Conservation (phyloP, 1,140 invertebrate genomes). For the Drosophila elegans region DNA sequence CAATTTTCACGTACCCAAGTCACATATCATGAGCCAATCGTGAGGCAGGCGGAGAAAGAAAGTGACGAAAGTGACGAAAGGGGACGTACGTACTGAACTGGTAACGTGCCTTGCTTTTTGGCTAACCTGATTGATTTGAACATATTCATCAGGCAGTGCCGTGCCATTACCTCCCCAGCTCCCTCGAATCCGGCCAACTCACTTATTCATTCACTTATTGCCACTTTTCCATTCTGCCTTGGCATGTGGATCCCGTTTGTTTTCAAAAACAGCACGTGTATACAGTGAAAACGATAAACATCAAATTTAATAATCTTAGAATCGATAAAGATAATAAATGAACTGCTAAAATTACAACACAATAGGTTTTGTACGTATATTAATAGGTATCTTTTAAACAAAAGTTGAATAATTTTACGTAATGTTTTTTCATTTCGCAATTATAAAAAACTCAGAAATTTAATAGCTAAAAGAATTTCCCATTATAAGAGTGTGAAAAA, state of each 20-base stretch:
- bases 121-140: constrained; percentile 72
- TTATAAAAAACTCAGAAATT: not conserved
- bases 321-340: not conserved
- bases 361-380: no score
- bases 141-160: constrained; percentile 60
- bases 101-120: constrained; percentile 48
- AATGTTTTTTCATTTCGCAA: not conserved
- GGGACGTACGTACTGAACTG: not conserved
- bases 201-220: constrained; percentile 38
- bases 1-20: constrained; percentile 75
- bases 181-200: constrained; percentile 13
- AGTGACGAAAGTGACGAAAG: no score
- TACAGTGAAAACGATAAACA: constrained; percentile 14
- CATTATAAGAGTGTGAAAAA: no score
- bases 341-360: no score
- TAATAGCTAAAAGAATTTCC: no score
- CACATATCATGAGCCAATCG: constrained; percentile 59
- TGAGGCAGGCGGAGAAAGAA: constrained; percentile 5
- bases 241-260: constrained; percentile 47
- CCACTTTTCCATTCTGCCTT: constrained; percentile 15
- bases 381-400: no score
- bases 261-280: constrained; percentile 42
- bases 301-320: not conserved
- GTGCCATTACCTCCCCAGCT: not conserved
- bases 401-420: no score